Base-by-base conservation (phyloP, 1,140 invertebrate genomes). In the Rhizoglyphus robini region DNA sequence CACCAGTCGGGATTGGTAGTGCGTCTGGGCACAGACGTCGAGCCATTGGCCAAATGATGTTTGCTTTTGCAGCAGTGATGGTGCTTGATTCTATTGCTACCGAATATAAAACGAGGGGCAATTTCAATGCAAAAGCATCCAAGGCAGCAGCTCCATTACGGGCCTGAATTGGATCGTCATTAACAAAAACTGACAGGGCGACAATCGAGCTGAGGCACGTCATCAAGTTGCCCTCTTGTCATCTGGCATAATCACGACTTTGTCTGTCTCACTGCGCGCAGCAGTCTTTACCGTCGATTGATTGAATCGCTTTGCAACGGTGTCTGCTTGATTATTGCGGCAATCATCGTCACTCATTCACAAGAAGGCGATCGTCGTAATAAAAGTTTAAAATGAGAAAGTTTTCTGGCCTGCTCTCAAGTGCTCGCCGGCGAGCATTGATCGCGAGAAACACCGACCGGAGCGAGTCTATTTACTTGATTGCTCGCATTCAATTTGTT, bases 401-500 rank as follows among this genome's bases (percentile, higher is more conserved):
- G 23, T 54, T 54, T 54, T 54, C 15, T n/a, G n/a, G n/a, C 51
- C 51, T 32, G 20, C 20, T 32, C 15, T 25, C 23, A 54, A 54
- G 51, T 54, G 51, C 51, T 23, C 8, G 20, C 23, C 15, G 23
- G 51, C 8, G 51, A 8, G 23, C 8, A 54, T 32, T 27, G 23
- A 54, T 8, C 5, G 51, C 8, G 23, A 54, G 8, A 25, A 23
- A 54, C 51, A 54, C 51, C 51, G 51, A 54, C 23, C 51, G 51
- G 51, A 54, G 8, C 51, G 36, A 18, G 23, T 54, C 51, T 54
- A 54, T 54, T 54, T 54, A 54, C 8, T 54, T 54, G 51, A 54
- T 54, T 54, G 51, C 51, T 54, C 51, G 8, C 51, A 54, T 54
- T 54, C 51, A 54, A 54, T 54, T 54, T 54, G 51, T 54, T 54